Evolutionary conservation across 2,797 vertebrate species (phyloP), one percentile per base, ranked within the genome.

Genomic region (Novumbra hubbsi): DNA sequence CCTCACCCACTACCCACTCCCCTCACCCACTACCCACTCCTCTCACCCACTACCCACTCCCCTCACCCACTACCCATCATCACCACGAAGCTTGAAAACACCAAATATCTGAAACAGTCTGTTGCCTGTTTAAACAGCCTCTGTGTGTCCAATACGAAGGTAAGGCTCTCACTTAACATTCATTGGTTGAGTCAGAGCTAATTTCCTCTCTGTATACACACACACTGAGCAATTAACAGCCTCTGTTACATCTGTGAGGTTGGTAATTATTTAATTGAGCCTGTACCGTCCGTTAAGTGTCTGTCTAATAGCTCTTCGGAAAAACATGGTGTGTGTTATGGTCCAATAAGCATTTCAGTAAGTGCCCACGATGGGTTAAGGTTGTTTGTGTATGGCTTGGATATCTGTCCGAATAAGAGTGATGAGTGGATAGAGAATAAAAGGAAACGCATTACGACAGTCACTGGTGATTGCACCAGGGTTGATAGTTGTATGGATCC

Each of bases 251-350:
- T 76, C 63, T 45, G 6, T 63, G 69, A 50, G 68, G 15, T 34
- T 64, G 69, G 11, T 77, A 68, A 77, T 79, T 27, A 57, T 57
- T 64, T 76, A 72, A 76, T 73, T 70, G 73, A 32, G 71, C 55
- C 68, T 74, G 32, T 76, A 74, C 17, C 57, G 48, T 27, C 62
- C 17, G 21, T 72, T 72, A 74, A 72, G 73, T 69, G 38, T 19
- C 50, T 30, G 66, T 41, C 21, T 71, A 75, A 85, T 72, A 72
- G 75, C 48, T 34, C 49, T 64, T n/a, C n/a, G 62, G 68, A 52
- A 73, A 73, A 78, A 75, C 71, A 17, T 24, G 14, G 38, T 52
- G 28, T 38, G 52, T 76, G 66, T 27, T 28, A 38, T 27, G 50
- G 48, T 45, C 57, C 62, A 28, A 57, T 70, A n/a, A 38, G n/a